Evolutionary conservation across 2,888 invertebrate genomes (phyloP), one percentile per base, ranked within the genome.

Genomic region (Ennomos quercinarius): DNA sequence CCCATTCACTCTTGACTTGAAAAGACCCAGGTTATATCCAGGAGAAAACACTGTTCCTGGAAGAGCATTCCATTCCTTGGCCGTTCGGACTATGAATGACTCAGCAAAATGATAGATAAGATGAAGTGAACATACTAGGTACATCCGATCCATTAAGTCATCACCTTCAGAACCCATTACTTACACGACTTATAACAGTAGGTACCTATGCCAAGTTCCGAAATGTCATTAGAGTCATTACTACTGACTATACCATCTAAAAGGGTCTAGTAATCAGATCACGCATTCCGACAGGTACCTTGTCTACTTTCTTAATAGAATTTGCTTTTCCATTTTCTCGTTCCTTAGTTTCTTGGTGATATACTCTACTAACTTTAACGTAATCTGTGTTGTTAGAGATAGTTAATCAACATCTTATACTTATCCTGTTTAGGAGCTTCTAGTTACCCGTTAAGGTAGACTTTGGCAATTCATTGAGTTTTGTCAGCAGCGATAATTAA

Each of bases 251-350:
- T 27, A 43, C 76, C 79, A 78, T 83, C 82, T 81, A 82, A 82
- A 78, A 79, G 77, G 74, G 65, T 58, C 71, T 57, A 61, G 75
- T 83, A 86, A 83, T 78, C 71, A 80, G 76, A 81, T 81, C 74
- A 76, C 71, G 74, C 77, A 74, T 77, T 75, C 61, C 6, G 27
- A 27, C 68, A 72, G 70, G 77, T 74, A 74, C 61, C 41, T 72
- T 73, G 72, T 63, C 78, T 76, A 72, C 74, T 71, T 75, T 71
- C 72, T 74, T 81, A 81, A 80, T 76, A 70, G 71, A 79, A 79
- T 85, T 82, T 77, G 71, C 71, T 71, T 63, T 68, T 63, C 63
- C 71, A 66, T 71, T 78, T 74, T 68, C 59, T 66, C 62, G 67
- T 66, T 70, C 63, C 66, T 67, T 72, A 66, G 63, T 67, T 70